Evolutionary conservation across 2,113 vertebrate species (phyloP).

Genomic region (human (Homo sapiens)): GRCh38 chr21:30527501-30528000

Average conservation of each 20-base stretch:
- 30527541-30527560: too few species aligned
- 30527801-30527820: not conserved
- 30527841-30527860: not conserved
- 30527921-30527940: not conserved
- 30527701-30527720: not conserved
- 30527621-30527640: not conserved
- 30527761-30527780: not conserved
- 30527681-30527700: not conserved
- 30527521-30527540: not conserved
- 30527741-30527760: not conserved
- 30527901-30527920: not conserved
- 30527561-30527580: not conserved
- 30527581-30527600: not conserved
- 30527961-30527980: not conserved
- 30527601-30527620: not conserved
- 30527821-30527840: not conserved
- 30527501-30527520: rapidly evolving
- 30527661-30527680: not conserved
- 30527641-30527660: not conserved
- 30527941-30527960: not conserved
- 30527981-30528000: not conserved
- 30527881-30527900: not conserved
- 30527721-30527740: not conserved
- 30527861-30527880: not conserved
- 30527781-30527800: not conserved